phyloP scores from a whole-genome alignment of 2,797 vertebrate species.

The Brachyrhaphis roseni region DNA sequence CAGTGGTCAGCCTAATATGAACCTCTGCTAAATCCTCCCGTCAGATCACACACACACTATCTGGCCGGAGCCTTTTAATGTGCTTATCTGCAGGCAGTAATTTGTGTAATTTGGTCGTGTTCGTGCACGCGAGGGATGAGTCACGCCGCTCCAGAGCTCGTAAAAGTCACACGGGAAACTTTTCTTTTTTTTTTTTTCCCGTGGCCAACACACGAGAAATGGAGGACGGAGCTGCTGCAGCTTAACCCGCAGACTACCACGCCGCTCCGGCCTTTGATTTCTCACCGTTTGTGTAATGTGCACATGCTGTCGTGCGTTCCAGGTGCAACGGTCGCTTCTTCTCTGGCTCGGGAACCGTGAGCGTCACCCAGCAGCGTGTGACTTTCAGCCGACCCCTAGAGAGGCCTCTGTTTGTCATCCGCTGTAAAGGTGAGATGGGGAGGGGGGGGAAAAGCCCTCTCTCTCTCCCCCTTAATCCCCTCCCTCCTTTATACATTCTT shows the following conservation, averaged over 20 bases:
- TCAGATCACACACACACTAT: constrained; percentile 50
- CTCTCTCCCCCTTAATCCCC: background rate
- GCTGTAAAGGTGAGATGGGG: constrained; percentile 89
- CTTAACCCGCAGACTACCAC: constrained; percentile 11
- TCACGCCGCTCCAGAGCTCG: background rate
- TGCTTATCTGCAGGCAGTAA: constrained; percentile 31
- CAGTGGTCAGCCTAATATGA: constrained; percentile 69
- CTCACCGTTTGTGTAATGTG: constrained; percentile 49
- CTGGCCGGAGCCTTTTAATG: constrained; percentile 32
- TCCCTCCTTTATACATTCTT: constrained; percentile 12
- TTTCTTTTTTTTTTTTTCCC: background rate
- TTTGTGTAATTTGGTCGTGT: background rate
- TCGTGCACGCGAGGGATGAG: background rate
- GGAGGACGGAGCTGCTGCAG: constrained; percentile 3
- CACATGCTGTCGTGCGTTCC: constrained; percentile 48
- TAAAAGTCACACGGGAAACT: background rate
- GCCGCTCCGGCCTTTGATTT: constrained; percentile 33
- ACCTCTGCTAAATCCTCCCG: constrained; percentile 54
- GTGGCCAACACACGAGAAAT: constrained; percentile 8
- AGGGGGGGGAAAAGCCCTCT: constrained; percentile 19
- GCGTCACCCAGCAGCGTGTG: constrained; percentile 87
- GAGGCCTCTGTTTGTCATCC: constrained; percentile 87
- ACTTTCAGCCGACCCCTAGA: constrained; percentile 91
- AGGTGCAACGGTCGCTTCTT: constrained; percentile 91
- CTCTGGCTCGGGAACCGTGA: constrained; percentile 84